Evolutionary conservation across 2,113 vertebrate species (phyloP), one percentile per base, ranked within the genome.

Genomic region (Azemiops feae): DNA sequence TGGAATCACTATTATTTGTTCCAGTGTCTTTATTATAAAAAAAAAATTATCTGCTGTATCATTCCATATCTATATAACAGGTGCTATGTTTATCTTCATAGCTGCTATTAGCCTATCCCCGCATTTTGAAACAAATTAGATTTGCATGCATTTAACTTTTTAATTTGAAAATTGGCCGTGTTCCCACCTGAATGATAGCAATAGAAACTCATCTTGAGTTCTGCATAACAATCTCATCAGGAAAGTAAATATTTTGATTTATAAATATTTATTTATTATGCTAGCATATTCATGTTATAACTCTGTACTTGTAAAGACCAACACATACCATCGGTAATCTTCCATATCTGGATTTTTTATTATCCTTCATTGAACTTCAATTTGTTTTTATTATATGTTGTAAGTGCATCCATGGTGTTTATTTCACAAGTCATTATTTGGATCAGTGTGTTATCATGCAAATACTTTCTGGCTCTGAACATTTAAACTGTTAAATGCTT

Each of bases 231-330:
- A 86, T 89, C 85, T 85, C 27, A 47, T 89, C 52, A 89, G 12
- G 8, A 52, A 47, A 93, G 88, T 90, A 90, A 93, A 93, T 86
- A 93, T 90, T 93, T 85, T 93, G 27, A 60, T 85, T 86, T 86
- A 89, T 89, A 90, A 89, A 90, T 86, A 86, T 57, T 58, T 45
- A 39, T 69, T 25, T 55, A 93, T 55, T 58, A 8, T 86, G 92
- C 85, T 93, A 45, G 54, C 54, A 58, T 47, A 52, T 47, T 86
- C 54, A 52, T 89, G 50, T 93, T 90, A 90, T 86, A 85, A 81
- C 74, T n/a, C 25, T 27, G 23, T 86, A 89, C 69, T 55, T 57
- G n/a, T 16, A 12, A 43, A 89, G 43, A 52, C 43, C 52, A 50
- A 88, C 39, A 60, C 57, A 93, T 43, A 89, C 54, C 74, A 93